A percentile compares a stretch with the other conserved stretches of the same genome.
phyloP scores from a whole-genome alignment of 2,888 invertebrate species.

The Neocrepidodera transversa region DNA sequence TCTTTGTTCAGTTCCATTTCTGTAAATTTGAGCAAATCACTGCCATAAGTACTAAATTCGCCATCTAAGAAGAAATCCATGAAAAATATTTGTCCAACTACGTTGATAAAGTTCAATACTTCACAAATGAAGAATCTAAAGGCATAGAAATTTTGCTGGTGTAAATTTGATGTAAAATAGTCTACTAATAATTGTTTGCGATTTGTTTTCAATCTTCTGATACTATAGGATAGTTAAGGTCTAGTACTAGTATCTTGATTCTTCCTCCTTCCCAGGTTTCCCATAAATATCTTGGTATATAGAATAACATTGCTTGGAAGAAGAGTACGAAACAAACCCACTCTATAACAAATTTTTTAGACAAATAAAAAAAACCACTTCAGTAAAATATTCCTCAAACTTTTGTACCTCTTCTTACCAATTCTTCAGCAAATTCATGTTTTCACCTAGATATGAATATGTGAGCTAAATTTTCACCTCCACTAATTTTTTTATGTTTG shows the following conservation, averaged over 20 bases:
- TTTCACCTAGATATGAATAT: too few relatives aligned
- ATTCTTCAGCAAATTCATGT: too few relatives aligned
- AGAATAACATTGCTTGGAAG: conserved; percentile 91
- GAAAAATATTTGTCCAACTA: conserved; percentile 90
- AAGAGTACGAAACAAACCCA: conserved; percentile 93
- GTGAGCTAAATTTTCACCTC: too few relatives aligned
- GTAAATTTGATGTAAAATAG: conserved; percentile 79
- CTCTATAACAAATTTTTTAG: too few relatives aligned
- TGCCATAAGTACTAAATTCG: conserved; percentile 90
- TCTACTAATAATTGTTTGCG: conserved; percentile 84
- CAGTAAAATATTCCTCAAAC: too few relatives aligned
- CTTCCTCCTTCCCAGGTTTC: conserved; percentile 93
- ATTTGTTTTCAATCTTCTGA: conserved; percentile 82
- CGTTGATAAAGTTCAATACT: conserved; percentile 86
- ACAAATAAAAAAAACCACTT: too few relatives aligned
- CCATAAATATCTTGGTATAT: conserved; percentile 91
- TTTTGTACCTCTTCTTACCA: too few relatives aligned
- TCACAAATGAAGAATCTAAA: conserved; percentile 90
- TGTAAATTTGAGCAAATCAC: conserved; percentile 86
- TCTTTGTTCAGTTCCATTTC: conserved; percentile 87
- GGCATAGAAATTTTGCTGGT: conserved; percentile 89
- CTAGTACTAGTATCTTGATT: conserved; percentile 88
- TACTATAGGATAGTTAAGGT: conserved; percentile 85
- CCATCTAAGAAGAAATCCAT: conserved; percentile 91
- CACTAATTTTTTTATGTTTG: too few relatives aligned